Conservation (phyloP, 1,140 invertebrate genomes). For the Lordiphosa stackelbergi region DNA sequence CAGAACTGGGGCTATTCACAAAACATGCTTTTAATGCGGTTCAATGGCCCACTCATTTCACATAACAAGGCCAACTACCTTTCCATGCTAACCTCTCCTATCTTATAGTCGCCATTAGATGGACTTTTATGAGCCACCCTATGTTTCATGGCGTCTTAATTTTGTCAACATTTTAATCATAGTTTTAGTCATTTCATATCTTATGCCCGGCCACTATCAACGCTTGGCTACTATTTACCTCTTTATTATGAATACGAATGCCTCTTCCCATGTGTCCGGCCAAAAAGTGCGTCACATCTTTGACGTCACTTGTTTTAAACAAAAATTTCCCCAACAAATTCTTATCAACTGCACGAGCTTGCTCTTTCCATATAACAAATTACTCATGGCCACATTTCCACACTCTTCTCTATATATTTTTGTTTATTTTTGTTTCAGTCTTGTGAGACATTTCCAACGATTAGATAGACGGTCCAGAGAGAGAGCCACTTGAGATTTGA, state of each 20-base stretch:
- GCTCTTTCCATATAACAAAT: slow-evolving; percentile 24
- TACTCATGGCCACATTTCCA: slow-evolving; percentile 25
- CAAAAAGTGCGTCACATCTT: slow-evolving; percentile 9
- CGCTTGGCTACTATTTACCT: slow-evolving; percentile 47
- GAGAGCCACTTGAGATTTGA: background rate
- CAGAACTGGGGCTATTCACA: too few species aligned
- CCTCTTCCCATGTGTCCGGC: slow-evolving; percentile 31
- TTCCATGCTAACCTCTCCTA: background rate
- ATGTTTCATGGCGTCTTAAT: slow-evolving; percentile 15
- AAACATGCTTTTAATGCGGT: background rate
- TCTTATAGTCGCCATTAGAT: slow-evolving; percentile 1
- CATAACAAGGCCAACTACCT: slow-evolving; percentile 26
- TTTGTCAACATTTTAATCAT: slow-evolving; percentile 19
- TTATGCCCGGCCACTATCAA: slow-evolving; percentile 41
- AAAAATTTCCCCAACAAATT: slow-evolving; percentile 14
- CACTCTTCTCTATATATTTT: background rate
- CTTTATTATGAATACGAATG: slow-evolving; percentile 1
- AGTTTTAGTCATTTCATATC: slow-evolving; percentile 15
- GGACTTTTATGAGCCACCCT: slow-evolving; percentile 24
- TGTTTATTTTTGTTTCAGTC: slow-evolving; percentile 3
- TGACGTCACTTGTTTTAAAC: slow-evolving; percentile 24
- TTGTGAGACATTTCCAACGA: slow-evolving; percentile 2
- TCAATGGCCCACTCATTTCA: slow-evolving; percentile 1
- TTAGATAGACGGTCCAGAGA: slow-evolving; percentile 1
- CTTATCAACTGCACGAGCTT: too few species aligned